These are phyloP conservation scores for Heliconius congener DNA, from an alignment of 1,140 invertebrate species.

Conservation along the genomic window DNA sequence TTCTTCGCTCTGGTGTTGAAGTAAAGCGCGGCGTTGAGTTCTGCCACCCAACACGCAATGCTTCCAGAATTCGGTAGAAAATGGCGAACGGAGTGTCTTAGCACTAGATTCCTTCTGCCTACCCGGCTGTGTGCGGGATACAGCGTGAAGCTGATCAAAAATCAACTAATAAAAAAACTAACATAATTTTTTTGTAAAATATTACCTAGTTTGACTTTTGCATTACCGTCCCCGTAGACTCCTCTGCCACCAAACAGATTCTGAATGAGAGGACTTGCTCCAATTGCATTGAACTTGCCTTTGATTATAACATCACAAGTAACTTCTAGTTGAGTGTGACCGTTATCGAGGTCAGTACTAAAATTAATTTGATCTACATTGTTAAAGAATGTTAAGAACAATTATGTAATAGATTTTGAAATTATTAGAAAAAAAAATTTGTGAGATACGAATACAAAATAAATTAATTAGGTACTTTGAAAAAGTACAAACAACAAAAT, in stretches of 20 bases:
- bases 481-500: no score
- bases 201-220: conserved; percentile 49
- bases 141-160: not conserved
- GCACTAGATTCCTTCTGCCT: no score
- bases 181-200: not conserved
- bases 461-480: no score
- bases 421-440: no score
- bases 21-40: no score
- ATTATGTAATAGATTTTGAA: no score
- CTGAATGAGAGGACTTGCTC: conserved; percentile 36
- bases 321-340: conserved; percentile 32
- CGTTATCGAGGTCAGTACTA: conserved; percentile 45
- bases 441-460: no score
- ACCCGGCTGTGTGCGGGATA: no score
- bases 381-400: not conserved
- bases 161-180: not conserved
- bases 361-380: conserved; percentile 17
- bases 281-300: conserved; percentile 45
- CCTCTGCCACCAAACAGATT: conserved; percentile 39
- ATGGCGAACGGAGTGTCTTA: no score
- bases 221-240: conserved; percentile 46
- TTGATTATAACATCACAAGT: conserved; percentile 47
- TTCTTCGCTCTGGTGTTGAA: no score
- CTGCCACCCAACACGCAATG: no score
- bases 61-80: no score